Conservation (phyloP, 1,140 invertebrate species). For the Magallana gigas region DNA sequence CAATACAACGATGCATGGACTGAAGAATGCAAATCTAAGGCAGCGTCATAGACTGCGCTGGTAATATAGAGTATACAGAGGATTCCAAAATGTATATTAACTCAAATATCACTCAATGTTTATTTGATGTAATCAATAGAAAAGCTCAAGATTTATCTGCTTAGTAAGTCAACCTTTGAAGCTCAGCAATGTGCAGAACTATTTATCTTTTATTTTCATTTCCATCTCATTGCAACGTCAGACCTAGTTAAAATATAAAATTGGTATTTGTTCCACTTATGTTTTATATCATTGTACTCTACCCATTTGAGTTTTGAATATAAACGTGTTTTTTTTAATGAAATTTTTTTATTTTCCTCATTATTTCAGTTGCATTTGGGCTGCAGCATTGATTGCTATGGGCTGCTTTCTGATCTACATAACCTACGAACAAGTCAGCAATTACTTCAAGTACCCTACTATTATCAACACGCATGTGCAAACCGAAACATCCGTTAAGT, state of each 20-base stretch:
- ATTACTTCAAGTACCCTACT: constrained; percentile 39
- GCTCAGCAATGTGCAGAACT: too few species aligned
- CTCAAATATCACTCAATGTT: neutral
- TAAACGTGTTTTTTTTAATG: too few species aligned
- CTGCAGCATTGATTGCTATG: constrained; percentile 41
- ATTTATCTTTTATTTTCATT: too few species aligned
- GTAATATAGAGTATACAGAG: constrained; percentile 7
- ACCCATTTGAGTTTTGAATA: too few species aligned
- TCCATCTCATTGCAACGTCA: too few species aligned
- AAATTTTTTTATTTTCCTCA: too few species aligned
- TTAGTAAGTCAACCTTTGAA: too few species aligned
- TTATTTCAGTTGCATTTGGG: constrained; percentile 12
- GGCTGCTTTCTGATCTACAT: constrained; percentile 24
- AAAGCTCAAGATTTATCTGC: too few species aligned
- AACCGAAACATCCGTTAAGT: neutral
- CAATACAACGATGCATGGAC: constrained; percentile 50
- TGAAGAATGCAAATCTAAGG: constrained; percentile 42
- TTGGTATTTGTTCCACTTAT: too few species aligned
- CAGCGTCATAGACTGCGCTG: constrained; percentile 41
- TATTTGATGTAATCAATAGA: too few species aligned
- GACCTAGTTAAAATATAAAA: too few species aligned
- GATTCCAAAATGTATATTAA: neutral
- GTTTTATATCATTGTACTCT: too few species aligned
- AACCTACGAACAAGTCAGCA: neutral
- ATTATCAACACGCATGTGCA: constrained; percentile 38